Percentiles rank a stretch among this genome's conserved stretches.
These are phyloP conservation scores for Meteorus sp. DNA, from an alignment of 1,140 invertebrate species.

Conservation along the genomic window DNA sequence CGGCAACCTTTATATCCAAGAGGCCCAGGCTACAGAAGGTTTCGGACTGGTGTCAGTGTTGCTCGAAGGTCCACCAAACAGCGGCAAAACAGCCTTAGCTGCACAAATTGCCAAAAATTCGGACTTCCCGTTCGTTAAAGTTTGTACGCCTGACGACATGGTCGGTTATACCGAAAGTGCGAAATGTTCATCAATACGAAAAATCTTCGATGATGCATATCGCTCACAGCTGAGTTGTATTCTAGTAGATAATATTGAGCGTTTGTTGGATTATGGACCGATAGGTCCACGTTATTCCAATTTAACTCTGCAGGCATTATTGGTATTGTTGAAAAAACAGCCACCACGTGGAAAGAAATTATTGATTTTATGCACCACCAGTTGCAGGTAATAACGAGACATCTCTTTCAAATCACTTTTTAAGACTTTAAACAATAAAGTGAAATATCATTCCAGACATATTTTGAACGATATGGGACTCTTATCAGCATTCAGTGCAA, in stretches of 20 bases:
- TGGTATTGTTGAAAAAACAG: conserved; percentile 93
- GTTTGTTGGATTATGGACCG: conserved; percentile 94
- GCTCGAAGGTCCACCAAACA: conserved; percentile 89
- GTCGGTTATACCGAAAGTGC: conserved; percentile 95
- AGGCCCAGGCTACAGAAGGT: conserved; percentile 78
- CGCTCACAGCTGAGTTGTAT: conserved; percentile 95
- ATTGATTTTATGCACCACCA: conserved; percentile 89
- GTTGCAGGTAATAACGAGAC: conserved; percentile 69
- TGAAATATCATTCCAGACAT: conserved; percentile 76
- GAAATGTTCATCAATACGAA: conserved; percentile 93
- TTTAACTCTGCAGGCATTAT: conserved; percentile 90
- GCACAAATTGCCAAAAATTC: conserved; percentile 94
- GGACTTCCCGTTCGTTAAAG: conserved; percentile 97
- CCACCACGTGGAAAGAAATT: conserved; percentile 92
- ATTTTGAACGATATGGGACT: conserved; percentile 95
- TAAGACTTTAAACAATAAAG: too few species aligned
- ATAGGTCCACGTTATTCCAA: conserved; percentile 99
- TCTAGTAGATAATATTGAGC: conserved; percentile 97
- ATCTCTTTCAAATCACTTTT: conserved; percentile 20
- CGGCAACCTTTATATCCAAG: conserved; percentile 88
- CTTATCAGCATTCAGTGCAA: conserved; percentile 85
- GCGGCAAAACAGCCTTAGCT: conserved; percentile 96
- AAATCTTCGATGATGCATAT: conserved; percentile 99
- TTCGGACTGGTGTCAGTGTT: conserved; percentile 87
- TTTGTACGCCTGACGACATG: conserved; percentile 98